Conservation (phyloP, 92 coral and sea anemone genomes). For the Pocillopora grandis region DNA sequence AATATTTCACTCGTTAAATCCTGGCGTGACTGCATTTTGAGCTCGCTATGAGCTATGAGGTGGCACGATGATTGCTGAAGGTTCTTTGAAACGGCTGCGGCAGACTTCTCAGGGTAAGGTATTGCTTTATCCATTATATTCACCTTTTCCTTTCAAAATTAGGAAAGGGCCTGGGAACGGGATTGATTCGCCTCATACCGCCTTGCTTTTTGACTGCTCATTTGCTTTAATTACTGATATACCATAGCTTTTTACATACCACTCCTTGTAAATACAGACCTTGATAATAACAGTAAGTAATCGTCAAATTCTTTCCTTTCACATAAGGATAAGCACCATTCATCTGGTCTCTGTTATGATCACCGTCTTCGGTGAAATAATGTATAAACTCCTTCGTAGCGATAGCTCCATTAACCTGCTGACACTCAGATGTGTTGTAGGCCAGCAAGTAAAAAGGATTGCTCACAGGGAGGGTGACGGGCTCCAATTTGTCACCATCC, state of each 20-base stretch:
- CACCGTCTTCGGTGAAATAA: slow-evolving; percentile 42
- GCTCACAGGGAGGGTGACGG: slow-evolving; percentile 58
- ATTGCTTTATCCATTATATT: too few relatives aligned
- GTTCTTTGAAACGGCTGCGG: too few relatives aligned
- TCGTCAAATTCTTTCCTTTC: slow-evolving; percentile 39
- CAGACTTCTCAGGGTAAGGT: too few relatives aligned
- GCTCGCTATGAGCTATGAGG: too few relatives aligned
- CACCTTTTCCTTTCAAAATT: too few relatives aligned
- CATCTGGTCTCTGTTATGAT: slow-evolving; percentile 26
- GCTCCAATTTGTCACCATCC: slow-evolving; percentile 49
- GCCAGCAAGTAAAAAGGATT: slow-evolving; percentile 69
- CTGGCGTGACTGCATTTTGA: too few relatives aligned
- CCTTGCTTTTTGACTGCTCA: neutral
- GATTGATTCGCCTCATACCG: neutral
- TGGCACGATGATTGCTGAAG: too few relatives aligned
- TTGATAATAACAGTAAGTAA: slow-evolving; percentile 64
- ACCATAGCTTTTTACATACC: neutral
- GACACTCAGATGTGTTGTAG: slow-evolving; percentile 55
- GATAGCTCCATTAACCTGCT: slow-evolving; percentile 72
- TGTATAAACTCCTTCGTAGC: slow-evolving; percentile 61
- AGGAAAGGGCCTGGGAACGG: too few relatives aligned
- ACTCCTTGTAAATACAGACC: slow-evolving; percentile 21
- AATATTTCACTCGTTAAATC: too few relatives aligned
- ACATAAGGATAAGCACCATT: slow-evolving; percentile 38
- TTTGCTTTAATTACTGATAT: neutral